Percentiles rank a stretch among this genome's conserved stretches.
These are phyloP conservation scores for Chaenocephalus aceratus DNA, from an alignment of 2,113 vertebrate species.

Conservation along the genomic window DNA sequence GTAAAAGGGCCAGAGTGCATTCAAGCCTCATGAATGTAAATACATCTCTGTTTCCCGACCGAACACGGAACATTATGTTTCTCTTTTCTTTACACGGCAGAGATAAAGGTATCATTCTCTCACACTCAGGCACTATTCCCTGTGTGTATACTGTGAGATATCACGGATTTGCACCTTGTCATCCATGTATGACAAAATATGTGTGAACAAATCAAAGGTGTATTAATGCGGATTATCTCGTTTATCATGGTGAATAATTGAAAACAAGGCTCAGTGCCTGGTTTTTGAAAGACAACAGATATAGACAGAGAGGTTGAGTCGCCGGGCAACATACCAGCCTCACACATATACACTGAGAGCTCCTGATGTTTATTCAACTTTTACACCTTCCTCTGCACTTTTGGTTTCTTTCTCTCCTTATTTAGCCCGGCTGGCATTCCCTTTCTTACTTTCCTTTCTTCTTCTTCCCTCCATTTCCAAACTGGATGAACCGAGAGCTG, in stretches of 20 bases:
- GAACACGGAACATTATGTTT: not conserved
- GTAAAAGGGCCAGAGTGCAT: slow-evolving; percentile 35
- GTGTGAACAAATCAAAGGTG: slow-evolving; percentile 24
- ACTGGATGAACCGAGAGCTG: slow-evolving; percentile 66
- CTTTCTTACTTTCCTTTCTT: not conserved
- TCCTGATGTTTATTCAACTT: slow-evolving; percentile 42
- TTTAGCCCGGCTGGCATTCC: slow-evolving; percentile 14
- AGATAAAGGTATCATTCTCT: slow-evolving; percentile 16
- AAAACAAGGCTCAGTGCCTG: slow-evolving; percentile 23
- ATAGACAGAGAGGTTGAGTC: not conserved
- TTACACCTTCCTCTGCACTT: slow-evolving; percentile 25
- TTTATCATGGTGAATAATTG: slow-evolving; percentile 44
- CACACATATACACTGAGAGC: slow-evolving; percentile 18
- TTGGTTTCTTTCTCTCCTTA: not conserved
- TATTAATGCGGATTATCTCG: slow-evolving; percentile 22
- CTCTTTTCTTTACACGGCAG: not conserved
- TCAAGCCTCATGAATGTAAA: slow-evolving; percentile 26
- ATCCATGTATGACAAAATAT: slow-evolving; percentile 43
- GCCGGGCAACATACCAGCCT: slow-evolving; percentile 13
- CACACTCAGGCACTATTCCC: slow-evolving; percentile 3
- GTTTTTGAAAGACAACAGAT: slow-evolving; percentile 11
- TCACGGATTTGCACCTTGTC: slow-evolving; percentile 60
- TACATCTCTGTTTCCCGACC: slow-evolving; percentile 18
- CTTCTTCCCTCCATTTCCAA: slow-evolving; percentile 31
- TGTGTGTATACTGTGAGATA: slow-evolving; percentile 20